Conservation (phyloP, 2,797 vertebrate species). For the Myotis myotis region DNA sequence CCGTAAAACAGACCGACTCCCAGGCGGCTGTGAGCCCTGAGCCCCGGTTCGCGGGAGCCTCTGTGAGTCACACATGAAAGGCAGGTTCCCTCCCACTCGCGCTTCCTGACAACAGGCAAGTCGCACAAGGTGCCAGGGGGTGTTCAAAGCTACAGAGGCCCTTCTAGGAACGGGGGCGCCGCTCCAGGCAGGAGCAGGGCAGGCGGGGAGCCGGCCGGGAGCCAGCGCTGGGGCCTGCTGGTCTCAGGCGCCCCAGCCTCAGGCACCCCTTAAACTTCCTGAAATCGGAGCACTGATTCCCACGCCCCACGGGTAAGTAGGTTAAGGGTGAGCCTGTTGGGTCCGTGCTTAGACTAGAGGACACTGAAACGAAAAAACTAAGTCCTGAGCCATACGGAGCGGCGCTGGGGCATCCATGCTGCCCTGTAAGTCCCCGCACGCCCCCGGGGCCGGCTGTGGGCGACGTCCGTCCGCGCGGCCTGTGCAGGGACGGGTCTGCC, state of each 20-base stretch:
- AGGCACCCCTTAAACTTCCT: not conserved
- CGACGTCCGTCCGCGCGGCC: not conserved
- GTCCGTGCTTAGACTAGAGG: not conserved
- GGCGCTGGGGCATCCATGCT: not conserved
- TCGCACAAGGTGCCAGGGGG: not conserved
- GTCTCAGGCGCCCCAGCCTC: not conserved
- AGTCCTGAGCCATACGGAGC: not conserved
- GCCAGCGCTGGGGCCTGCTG: not conserved
- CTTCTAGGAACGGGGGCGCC: not conserved
- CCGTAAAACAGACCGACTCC: slow-evolving; percentile 59
- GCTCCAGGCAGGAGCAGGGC: not conserved
- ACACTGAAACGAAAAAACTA: not conserved
- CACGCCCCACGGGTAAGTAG: not conserved
- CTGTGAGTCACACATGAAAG: slow-evolving; percentile 77
- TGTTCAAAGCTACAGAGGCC: not conserved
- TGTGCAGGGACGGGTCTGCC: not conserved
- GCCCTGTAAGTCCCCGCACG: not conserved
- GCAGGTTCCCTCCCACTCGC: not conserved
- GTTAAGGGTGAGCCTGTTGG: not conserved
- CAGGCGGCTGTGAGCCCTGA: not conserved
- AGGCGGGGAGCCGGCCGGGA: not conserved
- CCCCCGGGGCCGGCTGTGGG: not conserved
- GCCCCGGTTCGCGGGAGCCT: slow-evolving; percentile 53
- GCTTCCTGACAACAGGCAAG: not conserved
- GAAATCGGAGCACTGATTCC: not conserved